Conservation (phyloP, 2,797 vertebrate species). For the Anabas testudineus region DNA sequence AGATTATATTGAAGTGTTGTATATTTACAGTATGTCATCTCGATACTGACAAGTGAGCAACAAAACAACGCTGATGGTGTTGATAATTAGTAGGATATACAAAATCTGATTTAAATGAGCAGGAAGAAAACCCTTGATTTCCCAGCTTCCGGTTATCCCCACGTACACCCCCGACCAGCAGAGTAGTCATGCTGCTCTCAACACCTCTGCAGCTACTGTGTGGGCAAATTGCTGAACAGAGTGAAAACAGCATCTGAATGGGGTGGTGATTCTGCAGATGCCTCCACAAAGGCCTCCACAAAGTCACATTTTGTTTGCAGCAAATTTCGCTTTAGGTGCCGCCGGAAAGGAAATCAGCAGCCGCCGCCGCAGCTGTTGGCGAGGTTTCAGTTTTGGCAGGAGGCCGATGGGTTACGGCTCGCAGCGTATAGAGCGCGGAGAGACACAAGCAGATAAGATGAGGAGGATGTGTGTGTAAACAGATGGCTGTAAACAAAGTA, state of each 20-base stretch:
- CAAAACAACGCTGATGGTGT: not conserved
- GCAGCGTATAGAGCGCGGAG: slow-evolving; percentile 22
- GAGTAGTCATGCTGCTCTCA: slow-evolving; percentile 4
- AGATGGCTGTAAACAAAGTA: slow-evolving; percentile 82
- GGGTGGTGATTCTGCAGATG: slow-evolving; percentile 50
- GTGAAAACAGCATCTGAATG: slow-evolving; percentile 20
- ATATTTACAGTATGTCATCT: too few relatives aligned
- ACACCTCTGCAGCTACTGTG: slow-evolving; percentile 7
- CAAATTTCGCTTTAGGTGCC: slow-evolving; percentile 48
- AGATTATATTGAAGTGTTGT: too few relatives aligned
- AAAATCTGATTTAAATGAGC: not conserved
- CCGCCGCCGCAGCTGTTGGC: slow-evolving; percentile 44
- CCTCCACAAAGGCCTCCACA: slow-evolving; percentile 48
- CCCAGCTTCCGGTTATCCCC: not conserved
- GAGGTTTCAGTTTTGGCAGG: slow-evolving; percentile 51
- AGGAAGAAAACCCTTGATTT: not conserved
- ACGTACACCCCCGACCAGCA: not conserved
- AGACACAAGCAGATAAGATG: slow-evolving; percentile 44
- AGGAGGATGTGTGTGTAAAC: slow-evolving; percentile 69
- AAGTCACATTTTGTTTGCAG: slow-evolving; percentile 59
- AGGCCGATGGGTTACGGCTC: slow-evolving; percentile 59
- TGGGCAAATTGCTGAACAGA: slow-evolving; percentile 13
- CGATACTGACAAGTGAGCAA: too few relatives aligned
- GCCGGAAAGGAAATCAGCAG: slow-evolving; percentile 55
- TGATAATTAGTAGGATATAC: not conserved